Conservation (phyloP, 2,888 invertebrate genomes). For the Bombylius discolor region DNA sequence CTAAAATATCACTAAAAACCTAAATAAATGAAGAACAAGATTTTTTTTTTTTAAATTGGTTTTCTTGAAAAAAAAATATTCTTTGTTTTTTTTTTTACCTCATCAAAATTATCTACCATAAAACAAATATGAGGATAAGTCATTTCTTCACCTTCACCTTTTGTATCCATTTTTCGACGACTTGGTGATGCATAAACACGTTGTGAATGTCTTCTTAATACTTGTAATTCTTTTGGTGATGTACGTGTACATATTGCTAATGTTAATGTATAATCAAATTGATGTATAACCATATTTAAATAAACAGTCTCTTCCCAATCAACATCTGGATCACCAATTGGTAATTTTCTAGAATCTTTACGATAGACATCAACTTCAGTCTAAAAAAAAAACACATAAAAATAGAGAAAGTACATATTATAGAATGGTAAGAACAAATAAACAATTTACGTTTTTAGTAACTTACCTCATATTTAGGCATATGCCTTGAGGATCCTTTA, state of each 20-base stretch:
- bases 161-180: slow-evolving; percentile 91
- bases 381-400: slow-evolving; percentile 38
- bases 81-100: slow-evolving; percentile 43
- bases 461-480: slow-evolving; percentile 77
- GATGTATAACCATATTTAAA: slow-evolving; percentile 93
- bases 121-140: slow-evolving; percentile 99
- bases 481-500: slow-evolving; percentile 71
- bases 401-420: neutral
- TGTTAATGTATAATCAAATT: slow-evolving; percentile 95
- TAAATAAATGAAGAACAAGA: slow-evolving; percentile 40
- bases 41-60: neutral
- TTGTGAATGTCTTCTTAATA: slow-evolving; percentile 80
- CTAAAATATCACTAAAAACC: slow-evolving; percentile 94
- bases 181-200: slow-evolving; percentile 97
- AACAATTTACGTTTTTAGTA: neutral
- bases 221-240: slow-evolving; percentile 93
- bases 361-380: slow-evolving; percentile 95
- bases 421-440: neutral
- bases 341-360: slow-evolving; percentile 91
- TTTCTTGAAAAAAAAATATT: neutral
- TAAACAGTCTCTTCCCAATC: slow-evolving; percentile 99
- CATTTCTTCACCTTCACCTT: slow-evolving; percentile 96
- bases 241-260: slow-evolving; percentile 96
- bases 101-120: slow-evolving; percentile 98
- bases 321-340: slow-evolving; percentile 88